Evolutionary conservation across 2,888 invertebrate species (phyloP).

Genomic region (Ctena decussata): DNA sequence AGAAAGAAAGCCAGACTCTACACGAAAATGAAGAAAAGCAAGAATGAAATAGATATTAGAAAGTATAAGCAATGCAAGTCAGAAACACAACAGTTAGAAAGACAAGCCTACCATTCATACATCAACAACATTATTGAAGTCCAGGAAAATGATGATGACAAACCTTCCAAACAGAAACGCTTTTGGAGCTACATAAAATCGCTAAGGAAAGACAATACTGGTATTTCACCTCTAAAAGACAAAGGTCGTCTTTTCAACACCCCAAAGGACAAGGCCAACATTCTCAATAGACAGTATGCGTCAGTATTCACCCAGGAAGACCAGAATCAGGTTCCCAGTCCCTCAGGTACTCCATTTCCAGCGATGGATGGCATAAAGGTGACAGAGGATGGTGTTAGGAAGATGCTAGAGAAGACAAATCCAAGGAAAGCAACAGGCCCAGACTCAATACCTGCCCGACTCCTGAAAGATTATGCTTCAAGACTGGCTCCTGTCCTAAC

Average conservation of each 20-base stretch:
- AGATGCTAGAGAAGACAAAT: neutral
- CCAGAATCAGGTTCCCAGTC: neutral
- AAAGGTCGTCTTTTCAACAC: conserved; percentile 30
- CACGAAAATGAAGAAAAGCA: neutral
- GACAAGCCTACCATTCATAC: conserved; percentile 20
- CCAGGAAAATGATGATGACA: neutral
- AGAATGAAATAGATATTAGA: conserved; percentile 11
- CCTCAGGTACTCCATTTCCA: neutral
- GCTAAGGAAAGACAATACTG: conserved; percentile 9
- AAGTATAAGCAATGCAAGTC: conserved; percentile 21
- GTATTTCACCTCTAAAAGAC: conserved; percentile 36
- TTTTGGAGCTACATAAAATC: conserved; percentile 39
- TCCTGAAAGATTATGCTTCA: neutral
- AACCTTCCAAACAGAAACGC: conserved; percentile 20
- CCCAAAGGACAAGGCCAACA: conserved; percentile 24
- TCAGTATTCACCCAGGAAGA: neutral
- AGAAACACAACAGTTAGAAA: conserved; percentile 2
- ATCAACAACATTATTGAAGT: conserved; percentile 34
- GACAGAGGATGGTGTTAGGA: neutral
- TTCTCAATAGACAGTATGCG: neutral
- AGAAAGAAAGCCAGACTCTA: too few species aligned
- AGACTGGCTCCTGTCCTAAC: neutral
- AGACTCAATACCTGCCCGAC: neutral
- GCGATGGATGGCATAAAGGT: neutral
- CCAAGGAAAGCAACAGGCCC: neutral